Evolutionary conservation across 2,888 invertebrate genomes (phyloP).

Genomic region (Euspilapteryx auroguttella): DNA sequence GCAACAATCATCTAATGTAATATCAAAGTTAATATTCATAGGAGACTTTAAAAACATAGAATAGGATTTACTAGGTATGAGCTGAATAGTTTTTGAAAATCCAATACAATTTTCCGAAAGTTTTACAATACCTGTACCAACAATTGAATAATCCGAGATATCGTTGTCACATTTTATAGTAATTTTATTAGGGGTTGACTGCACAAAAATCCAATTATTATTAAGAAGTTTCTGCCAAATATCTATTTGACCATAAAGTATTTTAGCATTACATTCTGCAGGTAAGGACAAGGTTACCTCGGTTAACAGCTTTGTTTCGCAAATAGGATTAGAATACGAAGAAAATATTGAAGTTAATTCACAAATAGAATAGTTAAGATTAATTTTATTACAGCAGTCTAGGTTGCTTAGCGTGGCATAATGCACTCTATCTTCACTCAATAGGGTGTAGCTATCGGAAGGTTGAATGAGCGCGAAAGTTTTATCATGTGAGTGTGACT

Average conservation of each 20-base stretch:
- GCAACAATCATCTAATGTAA: background rate
- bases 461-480: background rate
- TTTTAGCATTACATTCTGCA: background rate
- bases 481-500: background rate
- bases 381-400: background rate
- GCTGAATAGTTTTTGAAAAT: background rate
- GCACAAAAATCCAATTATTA: background rate
- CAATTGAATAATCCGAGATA: background rate
- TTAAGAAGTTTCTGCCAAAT: background rate
- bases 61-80: background rate
- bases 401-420: background rate
- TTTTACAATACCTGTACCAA: background rate
- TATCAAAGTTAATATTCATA: background rate
- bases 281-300: background rate
- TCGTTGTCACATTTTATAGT: background rate
- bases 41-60: no score
- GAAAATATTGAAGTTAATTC: background rate
- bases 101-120: background rate
- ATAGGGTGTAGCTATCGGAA: background rate
- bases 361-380: background rate
- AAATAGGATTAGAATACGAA: background rate
- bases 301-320: background rate
- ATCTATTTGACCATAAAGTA: background rate
- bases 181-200: slow-evolving; percentile 1
- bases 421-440: background rate